A percentile compares a stretch with the other conserved stretches of the same genome.
These are phyloP conservation scores for Threskiornis aethiopicus DNA, from an alignment of 2,797 vertebrate species.

Conservation along the genomic window DNA sequence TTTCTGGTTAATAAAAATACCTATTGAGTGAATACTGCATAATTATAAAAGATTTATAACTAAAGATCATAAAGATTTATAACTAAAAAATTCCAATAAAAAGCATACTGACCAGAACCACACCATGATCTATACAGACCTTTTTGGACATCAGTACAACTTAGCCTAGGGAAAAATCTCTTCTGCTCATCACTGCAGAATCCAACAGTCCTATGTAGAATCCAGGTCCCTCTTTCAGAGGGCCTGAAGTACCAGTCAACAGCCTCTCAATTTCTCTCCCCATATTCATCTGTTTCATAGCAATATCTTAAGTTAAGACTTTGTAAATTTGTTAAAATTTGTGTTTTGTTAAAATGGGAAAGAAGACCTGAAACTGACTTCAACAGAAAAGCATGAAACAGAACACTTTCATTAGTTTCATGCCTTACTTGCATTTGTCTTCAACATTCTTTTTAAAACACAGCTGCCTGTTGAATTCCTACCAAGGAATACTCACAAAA, in stretches of 20 bases:
- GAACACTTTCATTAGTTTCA: background rate
- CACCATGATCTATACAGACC: background rate
- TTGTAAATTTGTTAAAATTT: background rate
- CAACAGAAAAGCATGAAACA: background rate
- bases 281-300: background rate
- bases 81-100: background rate
- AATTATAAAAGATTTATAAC: background rate
- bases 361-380: background rate
- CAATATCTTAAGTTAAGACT: background rate
- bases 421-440: background rate
- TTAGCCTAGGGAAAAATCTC: background rate
- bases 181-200: background rate
- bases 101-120: background rate
- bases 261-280: background rate
- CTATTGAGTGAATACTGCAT: rapidly evolving
- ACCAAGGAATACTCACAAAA: background rate
- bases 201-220: background rate
- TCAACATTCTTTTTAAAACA: background rate
- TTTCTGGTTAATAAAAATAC: background rate
- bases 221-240: background rate
- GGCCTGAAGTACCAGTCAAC: background rate
- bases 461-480: background rate
- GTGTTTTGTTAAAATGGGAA: background rate
- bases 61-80: background rate
- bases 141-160: background rate